Conservation (phyloP, 2,113 vertebrate genomes). For the Nothocercus nigrocapillus region DNA sequence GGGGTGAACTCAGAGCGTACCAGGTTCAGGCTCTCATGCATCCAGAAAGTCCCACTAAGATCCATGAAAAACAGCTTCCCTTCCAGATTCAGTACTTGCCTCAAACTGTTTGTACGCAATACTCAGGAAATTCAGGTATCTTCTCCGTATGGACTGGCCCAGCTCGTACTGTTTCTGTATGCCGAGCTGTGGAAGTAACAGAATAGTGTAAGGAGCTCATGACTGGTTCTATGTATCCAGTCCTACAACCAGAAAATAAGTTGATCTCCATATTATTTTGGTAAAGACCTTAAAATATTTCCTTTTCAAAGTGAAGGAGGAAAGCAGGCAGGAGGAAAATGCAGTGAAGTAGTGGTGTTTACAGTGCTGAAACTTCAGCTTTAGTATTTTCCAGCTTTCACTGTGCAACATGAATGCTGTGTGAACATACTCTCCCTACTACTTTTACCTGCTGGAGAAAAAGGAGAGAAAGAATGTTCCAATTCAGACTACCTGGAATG, state of each 20-base stretch:
- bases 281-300: not conserved
- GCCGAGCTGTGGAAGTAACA: slow-evolving; percentile 78
- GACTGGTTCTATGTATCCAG: not conserved
- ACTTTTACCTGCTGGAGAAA: not conserved
- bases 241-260: not conserved
- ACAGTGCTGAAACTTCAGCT: not conserved
- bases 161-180: slow-evolving; percentile 84
- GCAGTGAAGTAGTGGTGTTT: not conserved
- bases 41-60: not conserved
- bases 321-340: not conserved
- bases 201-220: not conserved
- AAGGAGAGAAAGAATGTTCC: not conserved
- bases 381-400: not conserved
- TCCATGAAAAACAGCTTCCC: not conserved
- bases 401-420: not conserved
- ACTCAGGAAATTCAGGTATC: slow-evolving; percentile 79
- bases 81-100: slow-evolving; percentile 62
- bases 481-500: not conserved
- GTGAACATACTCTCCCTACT: not conserved
- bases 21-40: not conserved
- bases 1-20: not conserved
- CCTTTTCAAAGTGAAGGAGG: not conserved
- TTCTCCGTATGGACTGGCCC: slow-evolving; percentile 79
- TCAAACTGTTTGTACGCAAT: slow-evolving; percentile 77
- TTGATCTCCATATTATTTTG: not conserved